These are phyloP conservation scores for Macaca nemestrina DNA, from an alignment of 2,113 vertebrate species.

Conservation along the genomic window DNA sequence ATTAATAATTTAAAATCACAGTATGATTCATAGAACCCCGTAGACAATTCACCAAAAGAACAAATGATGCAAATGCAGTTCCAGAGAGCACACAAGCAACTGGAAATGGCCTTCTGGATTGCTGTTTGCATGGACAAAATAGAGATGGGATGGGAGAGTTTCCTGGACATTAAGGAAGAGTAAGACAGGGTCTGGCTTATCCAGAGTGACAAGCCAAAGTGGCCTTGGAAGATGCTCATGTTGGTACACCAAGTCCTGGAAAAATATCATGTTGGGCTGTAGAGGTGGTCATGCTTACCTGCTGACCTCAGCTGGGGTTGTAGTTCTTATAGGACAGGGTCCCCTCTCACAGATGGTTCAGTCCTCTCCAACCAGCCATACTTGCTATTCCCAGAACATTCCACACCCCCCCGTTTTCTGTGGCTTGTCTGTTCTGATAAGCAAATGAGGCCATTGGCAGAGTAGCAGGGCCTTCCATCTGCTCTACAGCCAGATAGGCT, in stretches of 20 bases:
- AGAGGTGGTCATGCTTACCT: background rate
- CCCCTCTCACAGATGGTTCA: background rate
- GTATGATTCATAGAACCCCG: background rate
- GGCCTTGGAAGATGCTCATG: background rate
- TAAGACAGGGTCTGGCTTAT: background rate
- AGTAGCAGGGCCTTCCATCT: background rate
- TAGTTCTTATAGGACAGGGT: background rate
- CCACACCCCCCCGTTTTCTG: background rate
- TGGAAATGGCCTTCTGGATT: background rate
- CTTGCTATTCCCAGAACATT: background rate
- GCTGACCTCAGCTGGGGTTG: background rate
- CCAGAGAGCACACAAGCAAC: background rate
- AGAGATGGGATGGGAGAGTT: background rate
- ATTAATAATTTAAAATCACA: conserved; percentile 32
- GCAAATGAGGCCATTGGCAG: background rate
- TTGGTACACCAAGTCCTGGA: too few species aligned
- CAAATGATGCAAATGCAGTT: background rate
- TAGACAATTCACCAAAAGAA: background rate
- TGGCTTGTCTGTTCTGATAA: background rate
- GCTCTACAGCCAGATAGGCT: background rate
- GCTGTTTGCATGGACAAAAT: background rate
- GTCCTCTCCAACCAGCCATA: background rate
- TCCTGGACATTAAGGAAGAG: background rate
- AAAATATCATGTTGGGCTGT: background rate
- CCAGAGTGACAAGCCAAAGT: background rate